Base-by-base conservation (phyloP, 2,113 vertebrate genomes). In the Hyperopisus bebe region DNA sequence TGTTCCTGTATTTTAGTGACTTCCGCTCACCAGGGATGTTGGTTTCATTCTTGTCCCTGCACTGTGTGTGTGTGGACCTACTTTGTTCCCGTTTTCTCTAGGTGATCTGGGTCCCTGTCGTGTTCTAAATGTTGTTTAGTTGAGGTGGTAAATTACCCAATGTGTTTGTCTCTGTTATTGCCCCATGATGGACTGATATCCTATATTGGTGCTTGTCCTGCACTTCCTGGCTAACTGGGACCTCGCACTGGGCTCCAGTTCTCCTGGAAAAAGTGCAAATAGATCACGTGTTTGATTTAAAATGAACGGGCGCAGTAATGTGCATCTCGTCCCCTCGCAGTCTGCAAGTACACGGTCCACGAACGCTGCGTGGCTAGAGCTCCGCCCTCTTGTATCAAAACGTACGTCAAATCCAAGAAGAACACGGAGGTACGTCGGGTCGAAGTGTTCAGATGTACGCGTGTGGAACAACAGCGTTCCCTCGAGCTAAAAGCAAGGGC, bases 301-400 rank as follows among this genome's bases (percentile, higher is more conserved):
- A 35, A 35, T 21, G 3, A 82, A 82, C 17, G 5, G 5, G 0
- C 21, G 0, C 62, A 15, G 80, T 90, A 6, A 74, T 77, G 88
- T 87, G 17, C 86, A 42, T 87, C 39, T 88, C 47, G 4, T 90
- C 90, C 93, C 92, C 90, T 93, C 94, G 90, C 94, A 98, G 97
- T 98, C 94, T 98, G 98, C 94, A 99, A 98, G 94, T 98, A 98
- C 91, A 98, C 97, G 0, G 98, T 97, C 88, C 97, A 98, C 3
- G 97, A 98, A 90, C 97, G 97, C 89, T 97, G 97, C 70, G 97
- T 98, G 92, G 94, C 97, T 27, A 97, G 97, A 89, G 97, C 97
- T 1, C 97, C 97, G 0, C 96, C 96, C 10, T 98, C 97, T 86
- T 99, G 97, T 94, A 98, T 98, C 95, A 98, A 98, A 96, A 98